These are phyloP conservation scores for Catamblyrhynchus diadema DNA, from an alignment of 2,797 vertebrate genomes.

Conservation along the genomic window DNA sequence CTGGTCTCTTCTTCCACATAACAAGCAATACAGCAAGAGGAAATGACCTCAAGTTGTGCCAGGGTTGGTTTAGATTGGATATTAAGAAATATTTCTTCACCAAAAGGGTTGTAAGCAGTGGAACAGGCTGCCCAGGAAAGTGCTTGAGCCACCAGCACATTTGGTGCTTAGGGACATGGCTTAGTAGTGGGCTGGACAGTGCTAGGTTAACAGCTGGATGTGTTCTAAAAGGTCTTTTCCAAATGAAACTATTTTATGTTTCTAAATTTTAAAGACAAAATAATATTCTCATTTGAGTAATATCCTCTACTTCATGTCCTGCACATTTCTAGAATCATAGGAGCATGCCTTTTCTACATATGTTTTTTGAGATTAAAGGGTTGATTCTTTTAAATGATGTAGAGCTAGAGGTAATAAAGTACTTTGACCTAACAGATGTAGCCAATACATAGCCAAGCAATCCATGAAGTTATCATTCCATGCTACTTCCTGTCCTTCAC, in stretches of 20 bases:
- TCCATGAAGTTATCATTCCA: background rate
- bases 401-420: background rate
- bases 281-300: background rate
- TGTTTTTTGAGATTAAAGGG: background rate
- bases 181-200: background rate
- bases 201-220: background rate
- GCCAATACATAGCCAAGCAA: background rate
- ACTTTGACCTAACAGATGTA: background rate
- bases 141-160: background rate
- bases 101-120: background rate
- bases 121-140: background rate
- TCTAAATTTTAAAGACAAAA: background rate
- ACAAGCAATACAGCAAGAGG: background rate
- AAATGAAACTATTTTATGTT: accelerated
- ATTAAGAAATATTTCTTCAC: background rate
- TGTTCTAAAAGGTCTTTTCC: background rate
- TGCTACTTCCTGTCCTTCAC: background rate
- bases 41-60: background rate
- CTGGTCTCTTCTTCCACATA: background rate
- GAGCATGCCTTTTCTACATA: background rate
- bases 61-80: background rate
- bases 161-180: background rate
- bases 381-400: background rate
- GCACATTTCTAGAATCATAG: background rate
- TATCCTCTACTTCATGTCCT: background rate